phyloP scores from a whole-genome alignment of 2,797 vertebrate species.

The Orestias chungarensis region DNA sequence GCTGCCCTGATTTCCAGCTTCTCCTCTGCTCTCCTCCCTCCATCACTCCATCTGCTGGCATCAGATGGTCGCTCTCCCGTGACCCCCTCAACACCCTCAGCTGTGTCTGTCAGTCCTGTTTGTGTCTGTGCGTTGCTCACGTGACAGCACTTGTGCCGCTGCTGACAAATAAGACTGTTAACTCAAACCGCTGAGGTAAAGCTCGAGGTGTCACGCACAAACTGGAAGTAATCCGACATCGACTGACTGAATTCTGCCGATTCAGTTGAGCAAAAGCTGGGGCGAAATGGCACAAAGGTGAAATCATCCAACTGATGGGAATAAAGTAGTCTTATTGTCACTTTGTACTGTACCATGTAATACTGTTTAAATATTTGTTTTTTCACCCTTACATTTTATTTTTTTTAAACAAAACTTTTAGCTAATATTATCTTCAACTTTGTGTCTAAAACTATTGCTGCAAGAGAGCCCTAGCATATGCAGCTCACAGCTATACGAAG shows the following conservation, averaged over 20 bases:
- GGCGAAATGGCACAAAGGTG: background rate
- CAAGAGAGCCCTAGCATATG: background rate
- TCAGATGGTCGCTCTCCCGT: conserved; percentile 77
- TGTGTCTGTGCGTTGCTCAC: conserved; percentile 17
- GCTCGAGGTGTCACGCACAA: background rate
- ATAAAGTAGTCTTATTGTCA: no score
- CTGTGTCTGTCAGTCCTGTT: conserved; percentile 31
- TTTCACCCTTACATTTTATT: background rate
- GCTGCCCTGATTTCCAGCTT: conserved; percentile 68
- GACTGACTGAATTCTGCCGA: background rate
- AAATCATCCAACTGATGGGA: background rate
- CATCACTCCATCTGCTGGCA: conserved; percentile 80
- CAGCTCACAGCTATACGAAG: background rate
- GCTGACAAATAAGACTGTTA: conserved; percentile 25
- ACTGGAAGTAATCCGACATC: conserved; percentile 1
- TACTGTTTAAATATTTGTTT: background rate
- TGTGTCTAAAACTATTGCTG: background rate
- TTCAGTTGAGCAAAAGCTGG: background rate
- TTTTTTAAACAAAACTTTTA: background rate
- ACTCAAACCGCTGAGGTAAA: conserved; percentile 12
- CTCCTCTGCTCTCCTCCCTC: conserved; percentile 55
- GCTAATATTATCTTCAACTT: background rate
- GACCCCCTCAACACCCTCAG: conserved; percentile 71
- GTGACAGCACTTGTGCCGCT: conserved; percentile 25
- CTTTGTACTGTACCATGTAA: no score